Evolutionary conservation across 2,797 vertebrate genomes (phyloP), one percentile per base, ranked within the genome.

Genomic region (Ctenosaura bakeri): DNA sequence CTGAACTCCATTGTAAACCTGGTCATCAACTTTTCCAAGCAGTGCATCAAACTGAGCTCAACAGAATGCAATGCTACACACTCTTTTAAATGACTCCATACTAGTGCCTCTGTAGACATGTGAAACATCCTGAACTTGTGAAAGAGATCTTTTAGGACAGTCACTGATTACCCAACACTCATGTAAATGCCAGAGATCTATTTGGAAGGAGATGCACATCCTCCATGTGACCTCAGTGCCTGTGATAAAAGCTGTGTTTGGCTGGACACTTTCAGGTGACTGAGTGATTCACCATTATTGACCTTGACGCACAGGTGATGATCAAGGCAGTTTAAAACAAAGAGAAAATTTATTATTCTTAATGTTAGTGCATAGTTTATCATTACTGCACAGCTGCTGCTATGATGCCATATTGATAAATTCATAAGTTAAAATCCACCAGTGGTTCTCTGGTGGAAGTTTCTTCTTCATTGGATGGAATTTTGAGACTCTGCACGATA

Each of bases 141-240:
- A 82, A 95, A 92, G 32, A 26, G 54, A 86, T 79, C 71, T 59
- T 89, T 82, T 10, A 32, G 0, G 89, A 54, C 22, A 90, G 85
- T 87, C n/a, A 29, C 82, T 88, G 82, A 89, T 93, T 84, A 76
- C 91, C 24, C 0, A 2, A 35, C 74, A 83, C 52, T 91, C 91
- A 91, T 24, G 69, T 0, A 0, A 54, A 83, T 92, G 92, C 90
- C 93, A 93, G 93, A 89, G 83, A 2, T 76, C 89, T 62, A 83
- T 83, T 69, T 86, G 78, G 85, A 1, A 56, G 38, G 38, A 86
- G 89, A 85, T 6, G 0, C 20, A 88, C 83, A 79, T 81, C 71
- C 26, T 92, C 52, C 52, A 24, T 52, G 73, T 1, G 46, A 79
- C 82, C 16, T 26, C 87, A n/a, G 74, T 0, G 0, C 85, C 52